Conservation (phyloP, 2,888 invertebrate genomes). For the Hirtodrosophila alboralis region DNA sequence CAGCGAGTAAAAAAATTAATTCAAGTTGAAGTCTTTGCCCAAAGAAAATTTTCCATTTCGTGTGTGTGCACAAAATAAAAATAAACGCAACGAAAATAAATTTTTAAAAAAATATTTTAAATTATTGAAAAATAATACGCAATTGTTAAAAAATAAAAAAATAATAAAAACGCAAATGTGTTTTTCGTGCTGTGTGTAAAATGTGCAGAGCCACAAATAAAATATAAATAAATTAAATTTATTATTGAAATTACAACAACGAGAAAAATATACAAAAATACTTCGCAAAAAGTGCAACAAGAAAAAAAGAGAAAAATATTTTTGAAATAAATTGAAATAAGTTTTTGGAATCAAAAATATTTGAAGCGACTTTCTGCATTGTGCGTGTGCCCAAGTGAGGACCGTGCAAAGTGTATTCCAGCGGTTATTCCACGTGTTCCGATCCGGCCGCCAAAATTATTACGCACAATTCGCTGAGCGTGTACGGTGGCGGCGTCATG, state of each 20-base stretch:
- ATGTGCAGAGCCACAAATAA: constrained; percentile 45
- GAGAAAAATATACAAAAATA: constrained; percentile 28
- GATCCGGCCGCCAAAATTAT: constrained; percentile 84
- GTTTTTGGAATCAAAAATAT: constrained; percentile 7
- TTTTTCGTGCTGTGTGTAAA: constrained; percentile 44
- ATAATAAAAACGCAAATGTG: constrained; percentile 32
- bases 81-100: constrained; percentile 16
- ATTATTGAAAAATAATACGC: constrained; percentile 6
- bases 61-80: constrained; percentile 19
- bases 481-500: constrained; percentile 85
- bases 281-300: constrained; percentile 27
- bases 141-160: constrained; percentile 7
- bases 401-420: constrained; percentile 81
- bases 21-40: constrained; percentile 40
- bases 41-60: no score
- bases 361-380: constrained; percentile 31
- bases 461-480: constrained; percentile 85
- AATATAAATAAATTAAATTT: constrained; percentile 43
- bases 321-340: background rate
- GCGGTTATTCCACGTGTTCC: constrained; percentile 77
- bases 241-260: constrained; percentile 25
- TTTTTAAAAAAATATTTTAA: constrained; percentile 1
- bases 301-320: constrained; percentile 12
- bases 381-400: constrained; percentile 34
- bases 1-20: constrained; percentile 42